Percentiles rank a stretch among this genome's conserved stretches.
These are phyloP conservation scores for Hassar affinis DNA, from an alignment of 2,113 vertebrate genomes.

Conservation along the genomic window DNA sequence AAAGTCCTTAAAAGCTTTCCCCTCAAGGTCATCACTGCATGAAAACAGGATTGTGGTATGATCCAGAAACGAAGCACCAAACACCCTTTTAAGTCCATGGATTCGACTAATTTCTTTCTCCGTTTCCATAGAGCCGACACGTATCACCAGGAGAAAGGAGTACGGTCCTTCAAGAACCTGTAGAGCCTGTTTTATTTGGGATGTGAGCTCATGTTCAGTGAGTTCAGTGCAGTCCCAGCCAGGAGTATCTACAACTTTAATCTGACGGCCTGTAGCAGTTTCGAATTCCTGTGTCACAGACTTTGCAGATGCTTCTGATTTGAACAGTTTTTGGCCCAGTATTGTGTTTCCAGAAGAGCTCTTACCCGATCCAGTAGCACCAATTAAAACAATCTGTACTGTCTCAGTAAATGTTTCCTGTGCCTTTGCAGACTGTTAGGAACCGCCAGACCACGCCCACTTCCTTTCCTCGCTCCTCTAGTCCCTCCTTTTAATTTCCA, in stretches of 20 bases:
- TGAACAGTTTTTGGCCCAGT: slow-evolving; percentile 13
- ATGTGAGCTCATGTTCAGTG: neutral
- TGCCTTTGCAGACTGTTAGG: too few relatives aligned
- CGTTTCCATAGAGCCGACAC: slow-evolving; percentile 12
- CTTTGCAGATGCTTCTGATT: slow-evolving; percentile 14
- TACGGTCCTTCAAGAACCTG: neutral
- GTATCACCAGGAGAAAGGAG: slow-evolving; percentile 30
- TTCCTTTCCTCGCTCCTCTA: too few relatives aligned
- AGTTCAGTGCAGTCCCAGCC: slow-evolving; percentile 42
- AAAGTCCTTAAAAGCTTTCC: slow-evolving; percentile 19
- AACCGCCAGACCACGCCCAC: too few relatives aligned
- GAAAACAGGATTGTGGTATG: slow-evolving; percentile 36
- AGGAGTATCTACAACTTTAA: slow-evolving; percentile 42
- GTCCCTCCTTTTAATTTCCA: too few relatives aligned
- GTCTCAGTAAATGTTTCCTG: neutral
- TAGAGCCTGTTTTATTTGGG: neutral
- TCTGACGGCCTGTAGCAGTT: neutral
- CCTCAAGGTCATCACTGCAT: slow-evolving; percentile 29
- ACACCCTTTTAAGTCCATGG: neutral
- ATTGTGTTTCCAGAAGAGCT: slow-evolving; percentile 43
- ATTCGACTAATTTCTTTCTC: slow-evolving; percentile 10
- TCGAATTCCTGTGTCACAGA: slow-evolving; percentile 18
- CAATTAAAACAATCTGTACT: slow-evolving; percentile 40
- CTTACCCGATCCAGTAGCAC: slow-evolving; percentile 33
- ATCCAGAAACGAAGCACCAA: too few relatives aligned